Conservation (phyloP, 2,888 invertebrate genomes). For the Acanthopleura granulata region DNA sequence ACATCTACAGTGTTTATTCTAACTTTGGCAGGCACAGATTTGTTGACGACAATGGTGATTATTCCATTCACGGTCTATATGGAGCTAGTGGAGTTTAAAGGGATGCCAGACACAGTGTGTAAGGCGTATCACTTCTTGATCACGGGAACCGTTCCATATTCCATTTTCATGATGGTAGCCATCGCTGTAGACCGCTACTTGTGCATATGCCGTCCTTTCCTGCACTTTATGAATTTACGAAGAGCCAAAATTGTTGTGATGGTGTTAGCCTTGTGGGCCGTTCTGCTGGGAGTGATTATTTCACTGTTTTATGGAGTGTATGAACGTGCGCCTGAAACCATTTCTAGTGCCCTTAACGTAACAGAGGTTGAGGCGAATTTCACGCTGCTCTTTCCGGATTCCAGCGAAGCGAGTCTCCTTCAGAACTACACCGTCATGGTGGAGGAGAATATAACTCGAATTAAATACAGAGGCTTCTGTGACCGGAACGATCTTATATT, state of each 20-base stretch:
- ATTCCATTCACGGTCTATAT: conserved; percentile 20
- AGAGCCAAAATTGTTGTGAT: conserved; percentile 14
- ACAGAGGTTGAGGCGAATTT: neutral
- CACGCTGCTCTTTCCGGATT: neutral
- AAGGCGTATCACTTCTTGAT: conserved; percentile 19
- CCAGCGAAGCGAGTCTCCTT: neutral
- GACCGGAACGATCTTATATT: conserved; percentile 18
- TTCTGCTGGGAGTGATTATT: neutral
- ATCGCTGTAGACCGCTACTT: conserved; percentile 22
- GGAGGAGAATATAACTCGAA: neutral
- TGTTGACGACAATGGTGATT: conserved; percentile 6
- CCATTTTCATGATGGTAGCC: conserved; percentile 19
- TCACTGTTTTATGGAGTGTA: conserved; percentile 17
- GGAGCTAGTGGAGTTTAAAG: conserved; percentile 6
- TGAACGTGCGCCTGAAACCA: neutral
- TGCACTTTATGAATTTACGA: conserved; percentile 4
- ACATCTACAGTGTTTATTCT: conserved; percentile 22
- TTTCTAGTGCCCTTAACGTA: neutral
- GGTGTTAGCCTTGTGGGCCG: neutral
- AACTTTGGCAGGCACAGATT: conserved; percentile 20
- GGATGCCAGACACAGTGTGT: conserved; percentile 8
- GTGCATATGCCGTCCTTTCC: conserved; percentile 21
- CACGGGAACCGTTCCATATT: conserved; percentile 17
- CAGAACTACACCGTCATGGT: neutral
- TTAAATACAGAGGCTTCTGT: neutral